Percentiles rank a stretch among this genome's conserved stretches.
Conservation (phyloP, 37 sponge, comb jelly and placozoan species). For the Oopsacas minuta region DNA sequence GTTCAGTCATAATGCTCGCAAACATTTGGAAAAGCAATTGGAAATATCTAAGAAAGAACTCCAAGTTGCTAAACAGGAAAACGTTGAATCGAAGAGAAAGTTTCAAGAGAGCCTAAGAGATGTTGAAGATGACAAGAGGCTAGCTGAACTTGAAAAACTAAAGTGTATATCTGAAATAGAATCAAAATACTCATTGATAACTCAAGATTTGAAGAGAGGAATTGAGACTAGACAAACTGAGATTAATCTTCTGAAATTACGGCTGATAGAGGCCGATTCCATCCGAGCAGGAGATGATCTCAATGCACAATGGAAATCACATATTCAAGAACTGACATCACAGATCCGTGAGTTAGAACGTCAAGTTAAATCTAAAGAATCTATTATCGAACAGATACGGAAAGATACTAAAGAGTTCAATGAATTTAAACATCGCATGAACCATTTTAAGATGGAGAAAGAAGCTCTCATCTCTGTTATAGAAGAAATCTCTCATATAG, state of each 20-base stretch:
- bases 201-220: not conserved
- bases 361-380: not conserved
- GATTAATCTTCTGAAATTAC: not conserved
- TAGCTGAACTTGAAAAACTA: not conserved
- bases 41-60: not conserved
- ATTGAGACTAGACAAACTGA: not conserved
- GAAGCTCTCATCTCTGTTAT: not conserved
- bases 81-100: not conserved
- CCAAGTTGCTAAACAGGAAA: not conserved
- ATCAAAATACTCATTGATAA: not conserved
- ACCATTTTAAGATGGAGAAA: not conserved
- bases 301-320: not conserved
- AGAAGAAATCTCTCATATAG: not conserved
- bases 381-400: not conserved
- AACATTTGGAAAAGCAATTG: not conserved
- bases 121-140: not conserved
- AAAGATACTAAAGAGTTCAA: not conserved
- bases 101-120: not conserved
- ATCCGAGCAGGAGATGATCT: not conserved
- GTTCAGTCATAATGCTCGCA: not conserved
- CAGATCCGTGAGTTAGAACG: not conserved
- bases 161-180: not conserved
- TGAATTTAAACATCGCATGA: not conserved
- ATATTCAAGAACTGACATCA: not conserved
- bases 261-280: not conserved